Evolutionary conservation across 2,888 invertebrate genomes (phyloP).

Genomic region (Phortica magna): DNA sequence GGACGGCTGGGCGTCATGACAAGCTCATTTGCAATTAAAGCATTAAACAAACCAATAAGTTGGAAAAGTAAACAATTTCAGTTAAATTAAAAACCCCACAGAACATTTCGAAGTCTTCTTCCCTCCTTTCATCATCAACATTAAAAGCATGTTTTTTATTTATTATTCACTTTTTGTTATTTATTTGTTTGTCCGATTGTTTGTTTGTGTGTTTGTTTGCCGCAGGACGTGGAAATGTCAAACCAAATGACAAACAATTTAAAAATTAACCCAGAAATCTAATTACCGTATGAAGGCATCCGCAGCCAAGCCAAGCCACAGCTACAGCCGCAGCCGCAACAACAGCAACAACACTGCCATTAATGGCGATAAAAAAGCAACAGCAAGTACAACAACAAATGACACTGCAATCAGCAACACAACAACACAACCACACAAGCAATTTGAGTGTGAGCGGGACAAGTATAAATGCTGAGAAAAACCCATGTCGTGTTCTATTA

Average conservation of each 20-base stretch:
- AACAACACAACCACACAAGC: not conserved
- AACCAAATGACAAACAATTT: conserved; percentile 54
- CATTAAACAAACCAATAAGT: conserved; percentile 6
- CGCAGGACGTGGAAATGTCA: conserved; percentile 27
- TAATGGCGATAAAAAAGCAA: conserved; percentile 7
- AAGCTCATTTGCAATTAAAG: not conserved
- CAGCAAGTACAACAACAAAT: conserved; percentile 29
- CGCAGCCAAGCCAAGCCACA: conserved; percentile 21
- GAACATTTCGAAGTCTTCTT: not conserved
- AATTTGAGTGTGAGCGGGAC: not conserved
- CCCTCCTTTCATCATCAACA: not conserved
- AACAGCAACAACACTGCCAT: conserved; percentile 32
- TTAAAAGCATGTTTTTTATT: not conserved
- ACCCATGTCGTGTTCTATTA: not conserved
- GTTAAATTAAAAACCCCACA: conserved; percentile 11
- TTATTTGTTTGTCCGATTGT: not conserved
- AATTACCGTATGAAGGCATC: conserved; percentile 61
- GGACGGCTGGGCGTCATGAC: too few species aligned
- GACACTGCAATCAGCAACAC: not conserved
- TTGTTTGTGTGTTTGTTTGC: conserved; percentile 7
- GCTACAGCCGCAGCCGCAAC: conserved; percentile 5
- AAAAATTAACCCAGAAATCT: conserved; percentile 72
- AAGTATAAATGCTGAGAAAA: not conserved
- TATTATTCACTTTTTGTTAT: not conserved
- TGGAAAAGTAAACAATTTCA: conserved; percentile 22